These are phyloP conservation scores for Merodon equestris DNA, from an alignment of 2,888 invertebrate species.

Conservation along the genomic window DNA sequence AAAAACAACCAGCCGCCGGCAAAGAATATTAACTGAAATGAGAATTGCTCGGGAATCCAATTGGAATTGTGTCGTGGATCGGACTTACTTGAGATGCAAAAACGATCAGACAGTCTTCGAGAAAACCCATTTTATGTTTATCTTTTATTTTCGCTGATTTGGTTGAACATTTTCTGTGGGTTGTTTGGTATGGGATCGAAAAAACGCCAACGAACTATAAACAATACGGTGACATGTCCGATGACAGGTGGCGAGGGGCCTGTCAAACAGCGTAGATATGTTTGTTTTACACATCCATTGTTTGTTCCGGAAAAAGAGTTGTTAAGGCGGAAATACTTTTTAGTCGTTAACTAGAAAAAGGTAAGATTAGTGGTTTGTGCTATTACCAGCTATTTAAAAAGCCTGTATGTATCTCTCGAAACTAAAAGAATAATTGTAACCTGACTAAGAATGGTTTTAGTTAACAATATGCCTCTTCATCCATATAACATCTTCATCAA, in stretches of 20 bases:
- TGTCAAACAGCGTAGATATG: background rate
- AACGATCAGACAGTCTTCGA: conserved; percentile 91
- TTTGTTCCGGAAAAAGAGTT: no score
- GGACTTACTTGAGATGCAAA: conserved; percentile 87
- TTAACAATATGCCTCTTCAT: no score
- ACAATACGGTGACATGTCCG: conserved; percentile 36
- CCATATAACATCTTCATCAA: no score
- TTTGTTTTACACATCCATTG: conserved; percentile 4
- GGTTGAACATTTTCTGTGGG: conserved; percentile 37
- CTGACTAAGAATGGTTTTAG: no score
- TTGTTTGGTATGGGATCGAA: conserved; percentile 13
- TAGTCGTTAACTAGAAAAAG: no score
- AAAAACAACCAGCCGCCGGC: conserved; percentile 99
- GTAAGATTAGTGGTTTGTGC: no score
- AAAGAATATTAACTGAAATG: conserved; percentile 92
- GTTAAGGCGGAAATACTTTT: no score
- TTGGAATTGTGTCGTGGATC: background rate
- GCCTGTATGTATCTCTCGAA: no score
- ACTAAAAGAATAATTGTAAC: no score
- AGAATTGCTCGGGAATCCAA: background rate
- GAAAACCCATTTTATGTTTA: conserved; percentile 84
- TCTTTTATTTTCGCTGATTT: conserved; percentile 27
- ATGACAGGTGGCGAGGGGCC: background rate
- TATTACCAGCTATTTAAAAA: no score
- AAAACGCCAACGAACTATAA: conserved; percentile 61